A percentile compares a stretch with the other conserved stretches of the same genome.
Evolutionary conservation across 2,113 vertebrate species (phyloP).

Genomic region (Danio rerio): DNA sequence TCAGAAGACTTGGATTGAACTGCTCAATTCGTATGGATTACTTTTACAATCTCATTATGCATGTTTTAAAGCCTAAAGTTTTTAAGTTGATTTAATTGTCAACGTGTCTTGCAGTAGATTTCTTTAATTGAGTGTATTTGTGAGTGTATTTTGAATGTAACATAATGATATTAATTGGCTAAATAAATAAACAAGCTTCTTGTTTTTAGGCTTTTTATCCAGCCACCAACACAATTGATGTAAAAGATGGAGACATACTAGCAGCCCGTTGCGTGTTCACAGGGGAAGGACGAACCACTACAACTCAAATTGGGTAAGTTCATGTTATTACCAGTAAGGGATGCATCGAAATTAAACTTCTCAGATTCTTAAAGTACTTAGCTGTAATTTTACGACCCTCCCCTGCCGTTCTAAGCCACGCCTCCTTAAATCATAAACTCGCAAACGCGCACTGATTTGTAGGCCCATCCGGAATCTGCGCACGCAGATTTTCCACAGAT

Average conservation of each 20-base stretch:
- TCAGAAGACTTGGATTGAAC: background rate
- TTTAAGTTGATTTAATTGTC: background rate
- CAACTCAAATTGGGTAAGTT: constrained; percentile 90
- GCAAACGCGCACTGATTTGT: too few relatives aligned
- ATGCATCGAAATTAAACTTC: background rate
- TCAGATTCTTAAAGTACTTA: too few relatives aligned
- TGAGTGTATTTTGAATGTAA: too few relatives aligned
- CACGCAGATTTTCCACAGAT: too few relatives aligned
- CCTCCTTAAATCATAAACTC: too few relatives aligned
- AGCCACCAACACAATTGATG: constrained; percentile 77
- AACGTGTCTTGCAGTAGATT: too few relatives aligned
- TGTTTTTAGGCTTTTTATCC: constrained; percentile 90
- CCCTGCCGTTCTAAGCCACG: too few relatives aligned
- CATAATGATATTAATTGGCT: too few relatives aligned
- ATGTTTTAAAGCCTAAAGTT: background rate
- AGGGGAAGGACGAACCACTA: constrained; percentile 87
- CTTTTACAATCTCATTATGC: background rate
- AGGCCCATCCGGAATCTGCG: too few relatives aligned
- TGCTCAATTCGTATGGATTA: background rate
- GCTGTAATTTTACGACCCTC: too few relatives aligned
- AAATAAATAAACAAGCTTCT: background rate
- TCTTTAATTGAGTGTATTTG: too few relatives aligned
- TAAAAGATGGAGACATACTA: constrained; percentile 86
- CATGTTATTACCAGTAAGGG: background rate
- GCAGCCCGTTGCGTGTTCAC: constrained; percentile 94